phyloP scores from a whole-genome alignment of 2,888 invertebrate genomes.

The Oligia latruncula region DNA sequence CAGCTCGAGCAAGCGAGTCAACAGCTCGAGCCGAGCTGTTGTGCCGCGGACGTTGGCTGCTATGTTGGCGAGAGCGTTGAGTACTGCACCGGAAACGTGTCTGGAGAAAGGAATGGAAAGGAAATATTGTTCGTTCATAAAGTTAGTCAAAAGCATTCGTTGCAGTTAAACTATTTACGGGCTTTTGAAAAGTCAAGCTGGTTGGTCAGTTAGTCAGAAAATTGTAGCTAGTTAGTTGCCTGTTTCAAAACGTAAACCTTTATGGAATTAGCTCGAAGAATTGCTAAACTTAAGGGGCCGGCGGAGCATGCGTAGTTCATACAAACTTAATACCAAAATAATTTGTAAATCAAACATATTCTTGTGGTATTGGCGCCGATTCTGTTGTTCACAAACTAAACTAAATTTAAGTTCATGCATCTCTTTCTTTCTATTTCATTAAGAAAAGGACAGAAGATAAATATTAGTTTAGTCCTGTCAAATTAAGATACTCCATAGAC shows the following conservation, averaged over 20 bases:
- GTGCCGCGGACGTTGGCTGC: constrained; percentile 98
- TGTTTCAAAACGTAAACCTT: background rate
- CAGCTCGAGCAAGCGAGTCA: constrained; percentile 97
- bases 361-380: too few relatives aligned
- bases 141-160: background rate
- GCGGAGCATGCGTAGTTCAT: too few relatives aligned
- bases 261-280: background rate
- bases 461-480: too few relatives aligned
- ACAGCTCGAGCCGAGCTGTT: constrained; percentile 94
- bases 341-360: too few relatives aligned
- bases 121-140: background rate
- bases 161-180: background rate
- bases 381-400: too few relatives aligned
- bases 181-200: background rate
- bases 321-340: too few relatives aligned
- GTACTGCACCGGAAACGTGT: constrained; percentile 98
- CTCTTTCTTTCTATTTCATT: too few relatives aligned
- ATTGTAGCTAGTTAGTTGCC: background rate
- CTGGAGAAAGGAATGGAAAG: constrained; percentile 76
- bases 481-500: too few relatives aligned
- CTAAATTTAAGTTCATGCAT: too few relatives aligned
- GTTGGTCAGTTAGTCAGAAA: too few relatives aligned
- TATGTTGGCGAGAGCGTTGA: constrained; percentile 98
- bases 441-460: too few relatives aligned
- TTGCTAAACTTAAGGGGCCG: background rate